phyloP scores from a whole-genome alignment of 2,888 invertebrate genomes.

The Gymnocheta viridis region DNA sequence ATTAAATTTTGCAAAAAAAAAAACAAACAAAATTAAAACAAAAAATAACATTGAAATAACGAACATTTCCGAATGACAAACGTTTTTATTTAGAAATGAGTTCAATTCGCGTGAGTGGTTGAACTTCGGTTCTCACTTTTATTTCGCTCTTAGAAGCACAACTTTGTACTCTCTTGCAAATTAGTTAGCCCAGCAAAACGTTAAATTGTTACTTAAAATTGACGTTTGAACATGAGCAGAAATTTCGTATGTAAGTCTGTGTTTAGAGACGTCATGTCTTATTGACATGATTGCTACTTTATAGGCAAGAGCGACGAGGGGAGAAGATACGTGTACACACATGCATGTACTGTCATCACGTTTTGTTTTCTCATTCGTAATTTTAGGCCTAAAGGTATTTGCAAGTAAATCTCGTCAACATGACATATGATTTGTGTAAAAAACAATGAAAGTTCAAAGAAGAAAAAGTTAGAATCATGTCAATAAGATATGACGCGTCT shows the following conservation, averaged over 20 bases:
- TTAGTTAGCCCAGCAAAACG: constrained; percentile 26
- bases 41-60: constrained; percentile 58
- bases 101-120: constrained; percentile 52
- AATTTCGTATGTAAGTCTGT: background rate
- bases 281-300: too few relatives aligned
- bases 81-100: constrained; percentile 45
- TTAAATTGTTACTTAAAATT: background rate
- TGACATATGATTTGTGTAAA: too few relatives aligned
- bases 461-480: too few relatives aligned
- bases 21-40: constrained; percentile 39
- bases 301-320: too few relatives aligned
- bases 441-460: too few relatives aligned
- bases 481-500: too few relatives aligned
- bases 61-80: constrained; percentile 56
- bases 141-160: background rate
- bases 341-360: too few relatives aligned
- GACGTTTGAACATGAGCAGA: background rate
- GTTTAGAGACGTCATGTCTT: too few relatives aligned
- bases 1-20: constrained; percentile 53
- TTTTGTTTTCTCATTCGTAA: too few relatives aligned
- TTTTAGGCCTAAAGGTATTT: too few relatives aligned
- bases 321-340: too few relatives aligned
- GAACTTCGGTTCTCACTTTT: background rate
- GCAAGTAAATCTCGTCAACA: too few relatives aligned
- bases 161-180: constrained; percentile 7